Base-by-base conservation (phyloP, 2,888 invertebrate species). In the Smittia sp. region DNA sequence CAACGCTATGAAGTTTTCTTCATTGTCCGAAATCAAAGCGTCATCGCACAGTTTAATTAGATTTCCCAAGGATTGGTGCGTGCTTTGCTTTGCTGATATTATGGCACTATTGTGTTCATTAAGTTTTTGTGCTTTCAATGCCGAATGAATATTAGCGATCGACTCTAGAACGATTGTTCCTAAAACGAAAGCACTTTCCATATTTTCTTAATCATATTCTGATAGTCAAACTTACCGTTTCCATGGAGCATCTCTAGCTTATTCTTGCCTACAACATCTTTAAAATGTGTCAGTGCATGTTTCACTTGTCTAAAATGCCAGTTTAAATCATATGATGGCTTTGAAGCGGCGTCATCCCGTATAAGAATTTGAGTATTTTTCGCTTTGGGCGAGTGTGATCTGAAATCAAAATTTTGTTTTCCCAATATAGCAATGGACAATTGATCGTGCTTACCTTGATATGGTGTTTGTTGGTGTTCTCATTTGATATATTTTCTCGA, bases 221-320 rank as follows among this genome's bases (percentile, higher is more conserved):
- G 9, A 32, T 32, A 6, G 32, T 32, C 32, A 32, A 32, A 9
- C 32, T 32, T 32, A 76, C 95, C 95, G 82, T 96, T 94, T 76
- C 94, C 96, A 1, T 96, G 94, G 78, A 97, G 85, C 88, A 96
- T 94, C 85, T 96, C 94, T 79, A 94, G 85, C 83, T 93, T 96
- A 82, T 93, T 90, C 84, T 94, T 95, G 75, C 91, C 89, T 77
- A 96, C 93, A 75, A 96, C 96, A 85, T 96, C 96, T 78, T 92
- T 89, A 82, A 96, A 94, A 84, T 95, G 96, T 80, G 91, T 90
- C 77, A 96, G 84, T 63, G 92, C 90, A 79, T 90, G 86, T 79
- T 89, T 87, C 74, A 92, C 88, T 82, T 88, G 87, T 83, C 89
- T 88, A 80, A 91, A 90, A 83, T 90, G 90, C 79, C 87, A 85